Evolutionary conservation across 1,140 invertebrate species (phyloP), one percentile per base, ranked within the genome.

Genomic region (Cotesia typhae): DNA sequence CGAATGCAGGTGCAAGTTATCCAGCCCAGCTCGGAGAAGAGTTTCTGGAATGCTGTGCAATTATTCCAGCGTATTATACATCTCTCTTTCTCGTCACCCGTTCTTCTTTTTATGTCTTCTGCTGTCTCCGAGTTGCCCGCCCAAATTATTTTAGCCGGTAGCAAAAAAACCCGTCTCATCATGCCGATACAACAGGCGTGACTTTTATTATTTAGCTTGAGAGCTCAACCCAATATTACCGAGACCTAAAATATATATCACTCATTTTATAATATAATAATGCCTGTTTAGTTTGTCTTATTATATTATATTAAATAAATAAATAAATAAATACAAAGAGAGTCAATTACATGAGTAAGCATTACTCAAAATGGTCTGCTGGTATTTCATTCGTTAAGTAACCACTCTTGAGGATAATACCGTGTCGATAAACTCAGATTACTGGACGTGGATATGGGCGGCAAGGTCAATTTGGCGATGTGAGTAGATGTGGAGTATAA

Each of bases 41-140:
- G 51, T 35, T 53, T 36, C 28, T 66, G 70, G 70, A 71, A 71
- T 71, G 70, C 20, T 14, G 63, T 57, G 61, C 52, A 71, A 71
- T 71, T 71, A 71, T 71, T 37, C 63, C 66, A 9, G 41, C 4
- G 14, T 51, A 70, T 70, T 9, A 37, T 57, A 7, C 55, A 57
- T 70, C 67, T 61, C 38, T 47, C 35, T n/a, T 69, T 59, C 55
- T 59, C 55, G 14, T 51, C 17, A 7, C 12, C n/a, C 64, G 14
- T 63, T 12, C n/a, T 41, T 63, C 51, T 71, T 64, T 47, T 47
- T 47, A 47, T 47, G 41, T 47, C 2, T 47, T 47, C 41, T 47
- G 41, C 41, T 47, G 41, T 47, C 61, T 36, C 60, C 69, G 69
- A 52, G 53, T 71, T 64, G 53, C 37, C 38, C 14, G 47, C 41